Percentiles rank a stretch among this genome's conserved stretches.
Conservation (phyloP, 2,888 invertebrate genomes). For the Tethea ocularis region DNA sequence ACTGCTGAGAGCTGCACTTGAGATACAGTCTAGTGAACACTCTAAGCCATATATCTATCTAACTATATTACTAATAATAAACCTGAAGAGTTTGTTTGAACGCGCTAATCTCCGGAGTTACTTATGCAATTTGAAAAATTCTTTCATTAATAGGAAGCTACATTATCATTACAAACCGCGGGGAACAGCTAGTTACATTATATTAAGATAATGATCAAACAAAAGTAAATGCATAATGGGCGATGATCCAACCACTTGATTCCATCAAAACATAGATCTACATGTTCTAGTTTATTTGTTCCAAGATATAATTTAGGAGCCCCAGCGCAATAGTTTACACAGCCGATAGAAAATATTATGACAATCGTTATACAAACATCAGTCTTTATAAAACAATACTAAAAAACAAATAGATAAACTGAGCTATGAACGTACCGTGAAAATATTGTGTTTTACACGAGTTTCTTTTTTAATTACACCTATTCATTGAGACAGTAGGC, state of each 20-base stretch:
- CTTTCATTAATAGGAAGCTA: too few relatives aligned
- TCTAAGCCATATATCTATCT: too few relatives aligned
- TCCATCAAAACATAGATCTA: constrained; percentile 15
- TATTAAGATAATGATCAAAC: too few relatives aligned
- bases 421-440: constrained; percentile 29
- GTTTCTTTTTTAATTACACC: constrained; percentile 35
- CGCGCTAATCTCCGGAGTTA: too few relatives aligned
- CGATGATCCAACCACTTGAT: constrained; percentile 14
- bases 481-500: constrained; percentile 36
- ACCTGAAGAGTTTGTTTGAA: too few relatives aligned
- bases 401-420: constrained; percentile 28
- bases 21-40: too few relatives aligned
- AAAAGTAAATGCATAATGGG: too few relatives aligned
- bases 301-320: not conserved
- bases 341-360: constrained; percentile 34
- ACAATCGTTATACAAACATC: constrained; percentile 11
- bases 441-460: constrained; percentile 22
- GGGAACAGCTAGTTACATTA: too few relatives aligned
- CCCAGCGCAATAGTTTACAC: constrained; percentile 22
- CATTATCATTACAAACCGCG: too few relatives aligned
- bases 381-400: constrained; percentile 30
- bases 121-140: too few relatives aligned
- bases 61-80: too few relatives aligned
- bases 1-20: too few relatives aligned
- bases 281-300: not conserved